phyloP scores from a whole-genome alignment of 2,797 vertebrate species.

The Brachyalestes nurse region DNA sequence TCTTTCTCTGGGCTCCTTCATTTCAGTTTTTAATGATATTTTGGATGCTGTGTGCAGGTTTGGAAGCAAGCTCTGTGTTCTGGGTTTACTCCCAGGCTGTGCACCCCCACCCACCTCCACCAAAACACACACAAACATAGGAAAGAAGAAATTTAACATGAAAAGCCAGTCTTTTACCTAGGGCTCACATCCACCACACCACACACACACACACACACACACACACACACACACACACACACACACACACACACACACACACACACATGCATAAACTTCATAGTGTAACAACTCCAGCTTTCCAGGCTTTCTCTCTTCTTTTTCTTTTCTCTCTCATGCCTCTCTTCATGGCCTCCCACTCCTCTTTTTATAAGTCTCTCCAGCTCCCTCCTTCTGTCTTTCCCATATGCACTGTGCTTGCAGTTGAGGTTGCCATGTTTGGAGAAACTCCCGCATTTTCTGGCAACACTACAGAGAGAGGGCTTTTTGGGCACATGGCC shows the following conservation, averaged over 20 bases:
- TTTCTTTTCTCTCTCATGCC: constrained; percentile 37
- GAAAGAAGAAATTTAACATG: no score
- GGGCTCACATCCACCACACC: no score
- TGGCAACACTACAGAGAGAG: constrained; percentile 63
- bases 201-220: no score
- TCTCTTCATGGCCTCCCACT: background rate
- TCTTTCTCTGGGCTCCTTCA: constrained; percentile 34
- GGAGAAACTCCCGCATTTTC: constrained; percentile 59
- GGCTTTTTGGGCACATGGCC: constrained; percentile 50
- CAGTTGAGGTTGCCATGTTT: constrained; percentile 54
- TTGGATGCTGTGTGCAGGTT: constrained; percentile 64
- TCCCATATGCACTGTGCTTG: constrained; percentile 29
- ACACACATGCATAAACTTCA: background rate
- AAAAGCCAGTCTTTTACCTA: no score
- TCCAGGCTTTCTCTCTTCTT: background rate
- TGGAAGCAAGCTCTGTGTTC: constrained; percentile 53
- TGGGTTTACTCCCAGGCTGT: constrained; percentile 44
- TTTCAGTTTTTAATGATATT: constrained; percentile 72
- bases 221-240: no score
- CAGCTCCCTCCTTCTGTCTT: background rate
- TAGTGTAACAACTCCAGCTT: no score
- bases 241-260: no score
- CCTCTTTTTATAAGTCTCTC: no score
- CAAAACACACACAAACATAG: background rate
- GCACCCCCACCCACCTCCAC: background rate